Evolutionary conservation across 2,797 vertebrate genomes (phyloP).

Genomic region (Chrosomus eos): DNA sequence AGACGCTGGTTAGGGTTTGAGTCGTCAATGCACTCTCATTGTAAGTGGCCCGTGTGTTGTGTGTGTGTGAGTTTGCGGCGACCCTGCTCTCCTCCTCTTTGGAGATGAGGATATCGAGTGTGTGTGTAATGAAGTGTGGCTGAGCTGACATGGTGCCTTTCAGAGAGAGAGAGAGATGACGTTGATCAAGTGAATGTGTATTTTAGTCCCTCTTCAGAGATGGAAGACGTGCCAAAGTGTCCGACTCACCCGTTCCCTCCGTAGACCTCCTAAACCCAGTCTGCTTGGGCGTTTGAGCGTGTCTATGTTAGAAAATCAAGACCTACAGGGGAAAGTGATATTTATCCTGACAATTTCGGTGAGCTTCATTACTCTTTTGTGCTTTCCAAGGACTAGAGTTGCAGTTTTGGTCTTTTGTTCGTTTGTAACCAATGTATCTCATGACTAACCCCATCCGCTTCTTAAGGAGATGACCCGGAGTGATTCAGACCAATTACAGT

Average conservation of each 20-base stretch:
- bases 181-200: conserved; percentile 47
- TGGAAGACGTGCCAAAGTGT: conserved; percentile 19
- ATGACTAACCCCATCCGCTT: conserved; percentile 55
- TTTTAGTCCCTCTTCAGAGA: conserved; percentile 44
- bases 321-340: conserved; percentile 10
- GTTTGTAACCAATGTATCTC: conserved; percentile 46
- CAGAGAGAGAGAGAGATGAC: conserved; percentile 22
- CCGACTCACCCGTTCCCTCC: neutral
- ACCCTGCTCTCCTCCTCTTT: conserved; percentile 8
- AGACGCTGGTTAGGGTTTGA: neutral
- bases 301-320: conserved; percentile 28
- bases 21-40: neutral
- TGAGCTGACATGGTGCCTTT: conserved; percentile 44
- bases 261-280: conserved; percentile 4
- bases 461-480: conserved; percentile 54
- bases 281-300: neutral
- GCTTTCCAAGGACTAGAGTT: conserved; percentile 35
- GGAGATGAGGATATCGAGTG: conserved; percentile 40
- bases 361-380: conserved; percentile 31
- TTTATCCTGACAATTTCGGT: conserved; percentile 22
- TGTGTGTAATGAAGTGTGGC: conserved; percentile 55
- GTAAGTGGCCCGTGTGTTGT: conserved; percentile 49
- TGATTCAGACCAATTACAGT: conserved; percentile 63
- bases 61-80: conserved; percentile 22
- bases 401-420: conserved; percentile 45